These are phyloP conservation scores for Triplophysa siluroides DNA, from an alignment of 2,113 vertebrate genomes.

Conservation along the genomic window DNA sequence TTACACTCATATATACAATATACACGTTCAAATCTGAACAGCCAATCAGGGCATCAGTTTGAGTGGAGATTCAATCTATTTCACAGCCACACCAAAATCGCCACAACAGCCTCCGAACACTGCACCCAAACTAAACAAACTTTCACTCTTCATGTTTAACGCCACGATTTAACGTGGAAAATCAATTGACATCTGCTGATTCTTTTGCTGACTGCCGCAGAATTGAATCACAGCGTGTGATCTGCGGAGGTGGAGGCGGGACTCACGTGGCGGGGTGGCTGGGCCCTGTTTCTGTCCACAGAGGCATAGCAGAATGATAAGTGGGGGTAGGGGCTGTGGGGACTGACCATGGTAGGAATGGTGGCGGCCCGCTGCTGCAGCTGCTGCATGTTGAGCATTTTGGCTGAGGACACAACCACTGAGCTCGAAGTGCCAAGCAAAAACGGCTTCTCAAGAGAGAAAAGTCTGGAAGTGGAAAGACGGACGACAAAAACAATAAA, in stretches of 20 bases:
- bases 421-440: constrained; percentile 82
- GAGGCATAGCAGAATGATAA: constrained; percentile 51
- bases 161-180: constrained; percentile 9
- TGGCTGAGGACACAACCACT: constrained; percentile 85
- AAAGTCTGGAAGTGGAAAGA: constrained; percentile 61
- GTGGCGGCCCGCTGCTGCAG: constrained; percentile 91
- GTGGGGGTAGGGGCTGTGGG: constrained; percentile 44
- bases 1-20: too few relatives aligned
- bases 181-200: constrained; percentile 32
- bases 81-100: constrained; percentile 11
- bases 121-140: neutral
- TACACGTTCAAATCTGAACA: neutral
- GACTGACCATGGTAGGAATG: constrained; percentile 93
- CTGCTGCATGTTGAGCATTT: constrained; percentile 90
- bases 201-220: constrained; percentile 17
- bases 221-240: constrained; percentile 21
- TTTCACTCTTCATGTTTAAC: neutral
- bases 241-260: constrained; percentile 25
- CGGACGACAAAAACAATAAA: neutral
- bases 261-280: constrained; percentile 55
- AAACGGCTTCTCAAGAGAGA: constrained; percentile 88
- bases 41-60: constrained; percentile 27
- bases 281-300: constrained; percentile 48
- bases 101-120: constrained; percentile 10
- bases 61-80: constrained; percentile 9